Conservation (phyloP, 2,888 invertebrate genomes). For the Drosophila anomelani region DNA sequence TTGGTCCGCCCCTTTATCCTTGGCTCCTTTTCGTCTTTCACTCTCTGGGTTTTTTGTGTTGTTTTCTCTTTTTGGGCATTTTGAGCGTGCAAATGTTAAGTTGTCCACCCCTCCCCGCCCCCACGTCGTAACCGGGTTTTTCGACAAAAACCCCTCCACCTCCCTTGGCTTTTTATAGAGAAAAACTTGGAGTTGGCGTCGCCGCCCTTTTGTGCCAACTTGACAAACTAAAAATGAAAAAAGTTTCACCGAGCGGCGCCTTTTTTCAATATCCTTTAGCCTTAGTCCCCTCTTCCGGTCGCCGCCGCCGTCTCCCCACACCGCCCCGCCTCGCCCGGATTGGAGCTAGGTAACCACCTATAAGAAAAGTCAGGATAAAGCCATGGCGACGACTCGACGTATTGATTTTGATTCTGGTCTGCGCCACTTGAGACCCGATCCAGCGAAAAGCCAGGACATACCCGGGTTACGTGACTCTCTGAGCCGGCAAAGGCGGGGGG, state of each 20-base stretch:
- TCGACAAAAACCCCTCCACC: neutral
- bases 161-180: constrained; percentile 37
- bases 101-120: constrained; percentile 35
- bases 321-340: neutral
- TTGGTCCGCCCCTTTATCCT: constrained; percentile 39
- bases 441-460: constrained; percentile 5
- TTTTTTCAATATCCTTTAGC: constrained; percentile 72
- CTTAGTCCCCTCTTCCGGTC: neutral
- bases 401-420: constrained; percentile 61
- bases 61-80: constrained; percentile 20
- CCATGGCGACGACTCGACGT: constrained; percentile 61
- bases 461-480: constrained; percentile 13
- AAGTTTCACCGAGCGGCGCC: constrained; percentile 76
- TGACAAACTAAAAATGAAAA: constrained; percentile 81
- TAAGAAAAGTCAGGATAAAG: constrained; percentile 34
- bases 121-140: neutral
- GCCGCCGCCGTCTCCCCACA: neutral
- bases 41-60: neutral
- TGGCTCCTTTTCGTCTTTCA: constrained; percentile 21
- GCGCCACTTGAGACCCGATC: constrained; percentile 26
- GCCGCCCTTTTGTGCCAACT: constrained; percentile 71
- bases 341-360: constrained; percentile 33
- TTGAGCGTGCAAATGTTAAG: constrained; percentile 66
- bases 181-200: constrained; percentile 59
- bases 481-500: neutral